Evolutionary conservation across 1,140 invertebrate species (phyloP).

Genomic region (Papilio glaucus): DNA sequence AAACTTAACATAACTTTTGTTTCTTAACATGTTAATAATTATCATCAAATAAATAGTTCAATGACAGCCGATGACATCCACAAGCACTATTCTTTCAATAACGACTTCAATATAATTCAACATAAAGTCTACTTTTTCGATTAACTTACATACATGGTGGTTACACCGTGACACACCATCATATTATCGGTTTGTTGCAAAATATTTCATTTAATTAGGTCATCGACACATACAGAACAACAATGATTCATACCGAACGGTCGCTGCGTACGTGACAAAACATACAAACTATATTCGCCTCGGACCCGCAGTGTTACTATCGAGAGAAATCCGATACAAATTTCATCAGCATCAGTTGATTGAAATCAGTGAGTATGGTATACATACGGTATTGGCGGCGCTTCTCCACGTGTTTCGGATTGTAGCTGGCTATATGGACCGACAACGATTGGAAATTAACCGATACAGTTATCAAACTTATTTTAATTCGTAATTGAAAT

Average conservation of each 20-base stretch:
- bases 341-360: slow-evolving; percentile 6
- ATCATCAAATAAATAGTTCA: too few relatives aligned
- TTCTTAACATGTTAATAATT: too few relatives aligned
- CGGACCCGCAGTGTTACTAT: not conserved
- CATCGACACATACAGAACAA: not conserved
- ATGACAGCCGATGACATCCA: too few relatives aligned
- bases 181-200: not conserved
- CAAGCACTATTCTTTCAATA: too few relatives aligned
- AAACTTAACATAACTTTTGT: too few relatives aligned
- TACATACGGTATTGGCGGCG: too few relatives aligned
- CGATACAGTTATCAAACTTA: not conserved
- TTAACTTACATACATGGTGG: not conserved
- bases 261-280: slow-evolving; percentile 8
- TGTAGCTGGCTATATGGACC: not conserved
- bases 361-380: not conserved
- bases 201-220: slow-evolving; percentile 11
- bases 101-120: too few relatives aligned
- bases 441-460: not conserved
- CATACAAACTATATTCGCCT: not conserved
- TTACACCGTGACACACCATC: not conserved
- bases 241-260: not conserved
- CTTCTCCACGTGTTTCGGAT: slow-evolving; percentile 1
- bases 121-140: too few relatives aligned
- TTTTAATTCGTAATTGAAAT: not conserved
- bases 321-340: slow-evolving; percentile 8